Conservation (phyloP, 2,113 vertebrate genomes). For the Silurus meridionalis region DNA sequence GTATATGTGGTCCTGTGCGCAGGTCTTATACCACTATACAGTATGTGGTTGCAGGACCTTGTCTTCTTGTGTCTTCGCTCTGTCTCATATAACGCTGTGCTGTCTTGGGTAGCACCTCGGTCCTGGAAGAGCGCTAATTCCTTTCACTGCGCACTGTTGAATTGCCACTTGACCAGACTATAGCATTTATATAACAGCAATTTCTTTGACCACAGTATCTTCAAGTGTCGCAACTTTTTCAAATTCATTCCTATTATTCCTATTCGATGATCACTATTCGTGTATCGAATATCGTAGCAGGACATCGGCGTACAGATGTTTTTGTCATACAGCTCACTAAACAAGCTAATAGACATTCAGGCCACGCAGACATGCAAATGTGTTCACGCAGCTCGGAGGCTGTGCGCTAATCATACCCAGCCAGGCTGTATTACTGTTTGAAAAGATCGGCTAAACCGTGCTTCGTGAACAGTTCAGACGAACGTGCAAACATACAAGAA, state of each 20-base stretch:
- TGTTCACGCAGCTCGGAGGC: conserved; percentile 25
- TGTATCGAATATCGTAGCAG: neutral
- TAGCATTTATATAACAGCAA: neutral
- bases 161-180: neutral
- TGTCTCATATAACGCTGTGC: too few relatives aligned
- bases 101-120: too few relatives aligned
- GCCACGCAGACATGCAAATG: conserved; percentile 29
- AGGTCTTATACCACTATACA: too few relatives aligned
- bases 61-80: too few relatives aligned
- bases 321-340: neutral
- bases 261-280: neutral
- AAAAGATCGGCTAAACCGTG: conserved; percentile 66
- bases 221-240: neutral
- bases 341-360: neutral
- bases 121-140: too few relatives aligned
- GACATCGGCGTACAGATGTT: neutral
- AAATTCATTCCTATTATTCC: neutral
- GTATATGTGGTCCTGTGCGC: too few relatives aligned
- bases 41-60: too few relatives aligned
- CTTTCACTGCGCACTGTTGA: too few relatives aligned
- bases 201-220: neutral
- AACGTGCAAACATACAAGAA: neutral
- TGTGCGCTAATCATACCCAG: conserved; percentile 68
- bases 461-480: conserved; percentile 54
- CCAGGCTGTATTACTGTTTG: conserved; percentile 68